phyloP scores from a whole-genome alignment of 2,113 vertebrate species.

The Sceloporus undulatus region DNA sequence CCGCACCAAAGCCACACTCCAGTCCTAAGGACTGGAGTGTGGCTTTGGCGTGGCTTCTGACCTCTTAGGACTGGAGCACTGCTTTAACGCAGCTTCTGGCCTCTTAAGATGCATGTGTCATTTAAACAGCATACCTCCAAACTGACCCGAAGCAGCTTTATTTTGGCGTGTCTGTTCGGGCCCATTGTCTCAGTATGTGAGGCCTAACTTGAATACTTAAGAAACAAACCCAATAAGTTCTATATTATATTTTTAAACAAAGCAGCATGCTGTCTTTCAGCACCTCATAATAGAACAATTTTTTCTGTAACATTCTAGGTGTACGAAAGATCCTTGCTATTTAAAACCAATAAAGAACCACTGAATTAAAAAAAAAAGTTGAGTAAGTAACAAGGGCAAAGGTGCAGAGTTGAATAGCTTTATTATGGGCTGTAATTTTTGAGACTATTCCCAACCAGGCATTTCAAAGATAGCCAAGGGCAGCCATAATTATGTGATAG shows the following conservation, averaged over 20 bases:
- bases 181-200: too few relatives aligned
- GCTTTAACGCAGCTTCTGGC: too few relatives aligned
- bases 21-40: too few relatives aligned
- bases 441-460: not conserved
- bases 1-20: too few relatives aligned
- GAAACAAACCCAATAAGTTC: not conserved
- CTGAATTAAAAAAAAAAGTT: not conserved
- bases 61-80: too few relatives aligned
- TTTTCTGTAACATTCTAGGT: too few relatives aligned
- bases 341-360: not conserved
- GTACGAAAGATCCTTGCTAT: not conserved
- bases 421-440: not conserved
- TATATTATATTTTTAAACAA: not conserved
- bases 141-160: too few relatives aligned
- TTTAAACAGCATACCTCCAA: too few relatives aligned
- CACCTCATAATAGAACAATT: not conserved
- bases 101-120: too few relatives aligned
- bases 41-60: too few relatives aligned
- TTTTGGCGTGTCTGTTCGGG: too few relatives aligned
- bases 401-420: not conserved
- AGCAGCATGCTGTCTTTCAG: not conserved
- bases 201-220: too few relatives aligned
- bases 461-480: not conserved
- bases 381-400: not conserved
- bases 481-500: constrained; percentile 9